Conservation (phyloP, 2,888 invertebrate species). For the Protophormia terraenovae region DNA sequence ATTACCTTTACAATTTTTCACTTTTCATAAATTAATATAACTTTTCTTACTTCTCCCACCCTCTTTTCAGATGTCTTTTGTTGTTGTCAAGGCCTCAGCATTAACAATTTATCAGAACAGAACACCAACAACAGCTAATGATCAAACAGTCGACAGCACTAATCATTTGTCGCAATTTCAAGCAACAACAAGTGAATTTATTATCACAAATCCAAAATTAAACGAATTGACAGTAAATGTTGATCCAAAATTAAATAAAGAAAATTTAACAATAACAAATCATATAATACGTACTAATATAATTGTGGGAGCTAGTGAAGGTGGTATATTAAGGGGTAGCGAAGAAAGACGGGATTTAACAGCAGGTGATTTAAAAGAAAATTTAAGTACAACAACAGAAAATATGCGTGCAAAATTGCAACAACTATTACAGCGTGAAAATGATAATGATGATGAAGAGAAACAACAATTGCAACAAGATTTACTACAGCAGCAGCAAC, state of each 20-base stretch:
- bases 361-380: slow-evolving; percentile 23
- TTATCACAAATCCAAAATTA: slow-evolving; percentile 45
- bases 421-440: slow-evolving; percentile 74
- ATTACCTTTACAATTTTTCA: slow-evolving; percentile 32
- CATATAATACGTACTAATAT: slow-evolving; percentile 64
- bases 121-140: slow-evolving; percentile 62
- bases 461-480: slow-evolving; percentile 58
- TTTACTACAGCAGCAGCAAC: slow-evolving; percentile 72
- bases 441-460: slow-evolving; percentile 64
- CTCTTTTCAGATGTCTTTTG: slow-evolving; percentile 76
- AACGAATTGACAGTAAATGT: background rate
- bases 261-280: slow-evolving; percentile 69
- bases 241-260: slow-evolving; percentile 57
- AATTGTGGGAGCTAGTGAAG: slow-evolving; percentile 46
- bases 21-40: slow-evolving; percentile 9
- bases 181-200: slow-evolving; percentile 65
- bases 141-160: slow-evolving; percentile 43
- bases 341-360: background rate
- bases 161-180: slow-evolving; percentile 53
- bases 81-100: slow-evolving; percentile 79
- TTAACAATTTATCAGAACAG: slow-evolving; percentile 75
- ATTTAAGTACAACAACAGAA: slow-evolving; percentile 61
- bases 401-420: slow-evolving; percentile 78
- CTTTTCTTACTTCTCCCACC: background rate
- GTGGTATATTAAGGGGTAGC: background rate